Base-by-base conservation (phyloP, 2,888 invertebrate genomes). In the Digitonthophagus gazella region DNA sequence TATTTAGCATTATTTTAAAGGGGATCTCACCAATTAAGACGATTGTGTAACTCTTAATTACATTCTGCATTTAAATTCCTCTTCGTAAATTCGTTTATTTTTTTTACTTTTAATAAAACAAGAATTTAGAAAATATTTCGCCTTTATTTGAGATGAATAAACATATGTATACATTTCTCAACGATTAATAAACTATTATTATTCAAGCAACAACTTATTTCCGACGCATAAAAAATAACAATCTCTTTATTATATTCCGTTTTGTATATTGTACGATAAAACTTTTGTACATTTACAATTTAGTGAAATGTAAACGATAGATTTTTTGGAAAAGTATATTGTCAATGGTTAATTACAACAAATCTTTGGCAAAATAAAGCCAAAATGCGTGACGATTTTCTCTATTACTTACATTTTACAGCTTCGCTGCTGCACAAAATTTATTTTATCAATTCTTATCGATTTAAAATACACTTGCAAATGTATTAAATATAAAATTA, bases 211-310 rank as follows among this genome's bases (percentile, higher is more conserved):
- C 20, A 58, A 19, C 20, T 20, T 20, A 58, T 20, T 58, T 15
- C 16, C 11, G 11, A 44, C 11, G 28, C 1, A 1, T 44, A 44
- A 44, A 44, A 44, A 44, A 44, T 44, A 44, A 44, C 28, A 44
- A 8, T 44, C 1, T 44, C 28, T 44, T 44, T 44, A 44, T 58
- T 3, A 15, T 11, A 14, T 58, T 58, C 15, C 19, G 8, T 58
- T 58, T 56, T 56, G 56, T 56, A 56, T 56, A 56, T 56, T 56
- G 14, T 56, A 56, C 20, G 16, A n/a, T 19, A 15, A 58, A 19
- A 15, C 16, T 58, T 58, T 58, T 58, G 58, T 44, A 44, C 28
- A 44, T 44, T 44, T 44, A 8, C 28, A 44, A 11, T 44, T 58
- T 58, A 58, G 16, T 58, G n/a, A 58, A 58, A n/a, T 18, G 11